phyloP scores from a whole-genome alignment of 23 tunicate genomes.

The Ascidia mentula region DNA sequence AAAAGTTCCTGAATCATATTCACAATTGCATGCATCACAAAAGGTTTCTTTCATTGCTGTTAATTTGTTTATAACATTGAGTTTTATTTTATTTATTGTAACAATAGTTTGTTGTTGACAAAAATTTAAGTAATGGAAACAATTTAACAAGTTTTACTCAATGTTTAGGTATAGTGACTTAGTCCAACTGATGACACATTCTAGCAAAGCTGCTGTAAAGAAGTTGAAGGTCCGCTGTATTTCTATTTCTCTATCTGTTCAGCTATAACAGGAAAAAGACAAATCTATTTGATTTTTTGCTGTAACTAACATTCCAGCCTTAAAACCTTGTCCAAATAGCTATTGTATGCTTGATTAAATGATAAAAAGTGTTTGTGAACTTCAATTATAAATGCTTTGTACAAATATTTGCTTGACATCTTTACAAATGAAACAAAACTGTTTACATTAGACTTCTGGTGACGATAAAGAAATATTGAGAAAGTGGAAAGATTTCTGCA shows the following conservation, averaged over 20 bases:
- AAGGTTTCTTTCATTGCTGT: conserved; percentile 12
- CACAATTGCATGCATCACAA: conserved; percentile 63
- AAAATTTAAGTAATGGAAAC: too few species aligned
- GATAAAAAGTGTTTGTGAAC: too few species aligned
- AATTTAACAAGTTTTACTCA: conserved; percentile 7
- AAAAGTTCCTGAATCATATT: conserved; percentile 61
- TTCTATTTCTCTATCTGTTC: neutral
- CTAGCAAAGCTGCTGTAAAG: conserved; percentile 56
- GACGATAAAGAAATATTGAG: neutral
- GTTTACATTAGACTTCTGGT: too few species aligned
- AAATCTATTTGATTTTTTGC: neutral
- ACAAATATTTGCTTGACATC: too few species aligned
- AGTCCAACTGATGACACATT: conserved; percentile 48
- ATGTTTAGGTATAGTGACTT: conserved; percentile 50
- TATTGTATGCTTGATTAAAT: too few species aligned
- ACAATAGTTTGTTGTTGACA: too few species aligned
- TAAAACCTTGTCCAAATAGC: too few species aligned
- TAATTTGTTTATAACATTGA: too few species aligned
- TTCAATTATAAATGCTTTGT: too few species aligned
- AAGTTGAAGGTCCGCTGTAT: conserved; percentile 13
- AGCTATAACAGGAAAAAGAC: neutral
- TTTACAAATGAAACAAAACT: too few species aligned
- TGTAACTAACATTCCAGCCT: too few species aligned
- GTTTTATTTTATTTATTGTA: too few species aligned
- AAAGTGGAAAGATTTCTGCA: conserved; percentile 44